Evolutionary conservation across 2,113 vertebrate species (phyloP).

Genomic region (Tachycineta bicolor): DNA sequence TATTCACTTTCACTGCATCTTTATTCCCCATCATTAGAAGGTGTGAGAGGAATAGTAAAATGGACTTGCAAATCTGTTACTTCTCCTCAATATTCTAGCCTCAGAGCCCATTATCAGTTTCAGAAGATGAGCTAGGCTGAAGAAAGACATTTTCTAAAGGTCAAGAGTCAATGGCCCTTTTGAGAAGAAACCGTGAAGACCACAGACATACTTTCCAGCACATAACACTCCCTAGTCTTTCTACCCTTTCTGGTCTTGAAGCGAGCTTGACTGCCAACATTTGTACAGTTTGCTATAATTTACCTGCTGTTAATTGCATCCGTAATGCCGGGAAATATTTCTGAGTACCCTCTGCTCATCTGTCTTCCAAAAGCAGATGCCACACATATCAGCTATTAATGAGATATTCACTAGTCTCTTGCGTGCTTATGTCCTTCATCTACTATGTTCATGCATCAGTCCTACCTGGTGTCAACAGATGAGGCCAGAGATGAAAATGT

Average conservation of each 20-base stretch:
- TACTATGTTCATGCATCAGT: neutral
- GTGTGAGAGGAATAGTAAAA: neutral
- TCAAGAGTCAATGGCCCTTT: neutral
- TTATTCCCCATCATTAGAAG: neutral
- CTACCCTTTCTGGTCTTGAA: neutral
- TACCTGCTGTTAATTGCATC: neutral
- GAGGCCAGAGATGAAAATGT: neutral
- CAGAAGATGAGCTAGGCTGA: neutral
- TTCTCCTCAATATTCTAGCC: neutral
- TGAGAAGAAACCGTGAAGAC: neutral
- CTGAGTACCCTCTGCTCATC: neutral
- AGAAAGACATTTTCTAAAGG: neutral
- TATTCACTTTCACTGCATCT: neutral
- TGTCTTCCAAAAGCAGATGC: neutral
- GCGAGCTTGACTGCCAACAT: neutral
- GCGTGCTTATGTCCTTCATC: neutral
- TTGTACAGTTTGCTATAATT: neutral
- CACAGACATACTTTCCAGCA: neutral
- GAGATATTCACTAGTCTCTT: neutral
- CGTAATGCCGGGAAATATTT: neutral
- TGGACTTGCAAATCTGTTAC: neutral
- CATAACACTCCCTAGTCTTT: neutral
- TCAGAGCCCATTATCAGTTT: neutral
- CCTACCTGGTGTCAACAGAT: neutral
- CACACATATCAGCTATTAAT: neutral